phyloP scores from a whole-genome alignment of 1,140 invertebrate genomes.

The Rhagoletis zephyria region DNA sequence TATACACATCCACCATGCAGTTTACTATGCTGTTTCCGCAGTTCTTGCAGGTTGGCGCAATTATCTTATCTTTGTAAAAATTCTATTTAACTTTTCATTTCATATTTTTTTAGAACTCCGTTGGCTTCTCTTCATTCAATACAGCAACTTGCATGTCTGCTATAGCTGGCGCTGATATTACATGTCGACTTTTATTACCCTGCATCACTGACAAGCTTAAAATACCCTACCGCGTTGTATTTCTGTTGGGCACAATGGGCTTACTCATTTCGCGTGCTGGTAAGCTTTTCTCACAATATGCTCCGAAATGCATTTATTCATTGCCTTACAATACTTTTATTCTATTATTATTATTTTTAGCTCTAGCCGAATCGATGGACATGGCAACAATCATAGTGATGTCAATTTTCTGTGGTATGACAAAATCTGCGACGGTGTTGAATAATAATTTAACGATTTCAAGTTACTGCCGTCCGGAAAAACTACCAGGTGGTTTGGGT shows the following conservation, averaged over 20 bases:
- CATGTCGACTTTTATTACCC: constrained; percentile 78
- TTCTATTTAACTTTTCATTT: constrained; percentile 12
- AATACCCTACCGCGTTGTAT: constrained; percentile 76
- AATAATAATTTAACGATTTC: constrained; percentile 82
- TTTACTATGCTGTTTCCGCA: constrained; percentile 82
- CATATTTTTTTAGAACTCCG: constrained; percentile 73
- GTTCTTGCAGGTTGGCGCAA: constrained; percentile 76
- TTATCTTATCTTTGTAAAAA: not conserved
- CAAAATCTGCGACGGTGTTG: constrained; percentile 77
- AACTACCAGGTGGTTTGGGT: constrained; percentile 80
- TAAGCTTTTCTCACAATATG: constrained; percentile 1
- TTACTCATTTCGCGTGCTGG: constrained; percentile 62
- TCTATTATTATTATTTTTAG: not conserved
- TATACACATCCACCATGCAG: constrained; percentile 80
- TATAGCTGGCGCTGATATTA: constrained; percentile 79
- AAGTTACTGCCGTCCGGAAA: constrained; percentile 77
- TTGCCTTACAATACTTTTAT: not conserved
- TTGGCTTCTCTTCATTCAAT: constrained; percentile 75
- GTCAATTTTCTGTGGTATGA: constrained; percentile 66
- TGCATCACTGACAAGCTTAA: constrained; percentile 78
- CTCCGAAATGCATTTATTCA: not conserved
- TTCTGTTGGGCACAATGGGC: constrained; percentile 74
- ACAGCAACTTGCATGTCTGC: constrained; percentile 80
- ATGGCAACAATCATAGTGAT: constrained; percentile 63
- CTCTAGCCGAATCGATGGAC: constrained; percentile 62